Percentiles rank a stretch among this genome's conserved stretches.
These are phyloP conservation scores for Morphnarchus princeps DNA, from an alignment of 2,113 vertebrate genomes.

Conservation along the genomic window DNA sequence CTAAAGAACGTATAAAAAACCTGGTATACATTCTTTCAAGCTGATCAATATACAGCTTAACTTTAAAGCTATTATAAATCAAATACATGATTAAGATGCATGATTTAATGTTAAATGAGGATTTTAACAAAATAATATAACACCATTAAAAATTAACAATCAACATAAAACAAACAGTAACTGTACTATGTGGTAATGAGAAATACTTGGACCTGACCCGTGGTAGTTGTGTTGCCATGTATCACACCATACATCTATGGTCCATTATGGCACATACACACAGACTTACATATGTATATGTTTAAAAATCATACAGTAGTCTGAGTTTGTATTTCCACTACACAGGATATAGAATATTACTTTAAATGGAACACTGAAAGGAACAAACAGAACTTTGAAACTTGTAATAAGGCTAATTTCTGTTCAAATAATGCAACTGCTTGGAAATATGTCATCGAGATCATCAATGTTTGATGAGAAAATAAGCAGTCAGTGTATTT, in stretches of 20 bases:
- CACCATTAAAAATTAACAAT: not conserved
- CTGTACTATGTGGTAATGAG: not conserved
- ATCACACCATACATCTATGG: not conserved
- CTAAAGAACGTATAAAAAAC: not conserved
- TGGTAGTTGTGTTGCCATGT: not conserved
- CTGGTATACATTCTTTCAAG: rapidly evolving
- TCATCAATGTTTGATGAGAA: not conserved
- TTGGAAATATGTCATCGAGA: not conserved
- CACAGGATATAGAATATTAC: not conserved
- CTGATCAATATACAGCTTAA: not conserved
- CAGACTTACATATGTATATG: not conserved
- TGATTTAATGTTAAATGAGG: not conserved
- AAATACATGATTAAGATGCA: not conserved
- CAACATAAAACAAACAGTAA: not conserved
- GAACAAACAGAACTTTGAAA: not conserved
- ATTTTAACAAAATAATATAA: not conserved
- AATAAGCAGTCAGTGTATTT: not conserved
- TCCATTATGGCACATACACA: not conserved
- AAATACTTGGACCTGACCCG: not conserved
- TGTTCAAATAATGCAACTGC: not conserved
- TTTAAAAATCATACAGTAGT: not conserved
- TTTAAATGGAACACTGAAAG: not conserved
- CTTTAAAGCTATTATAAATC: not conserved
- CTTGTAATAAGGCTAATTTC: not conserved
- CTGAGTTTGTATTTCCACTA: not conserved